These are phyloP conservation scores for Zosterops borbonicus DNA, from an alignment of 2,113 vertebrate species.

Conservation along the genomic window DNA sequence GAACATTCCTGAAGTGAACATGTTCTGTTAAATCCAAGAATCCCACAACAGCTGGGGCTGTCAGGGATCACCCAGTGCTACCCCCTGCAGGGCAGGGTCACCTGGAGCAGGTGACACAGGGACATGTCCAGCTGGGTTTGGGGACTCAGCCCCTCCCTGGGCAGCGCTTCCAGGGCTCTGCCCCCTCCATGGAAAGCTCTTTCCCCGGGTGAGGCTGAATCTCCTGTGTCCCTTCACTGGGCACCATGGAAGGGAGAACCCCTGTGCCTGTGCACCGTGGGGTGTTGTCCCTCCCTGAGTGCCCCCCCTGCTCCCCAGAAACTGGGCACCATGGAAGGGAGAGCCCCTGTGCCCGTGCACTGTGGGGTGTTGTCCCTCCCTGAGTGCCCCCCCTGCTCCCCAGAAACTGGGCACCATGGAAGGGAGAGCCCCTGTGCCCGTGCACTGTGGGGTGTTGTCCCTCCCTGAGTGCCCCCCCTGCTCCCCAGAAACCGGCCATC, in stretches of 20 bases:
- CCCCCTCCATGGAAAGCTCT: accelerated
- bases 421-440: accelerated
- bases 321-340: not conserved
- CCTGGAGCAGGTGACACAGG: not conserved
- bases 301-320: constrained; percentile 5
- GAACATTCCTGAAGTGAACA: accelerated
- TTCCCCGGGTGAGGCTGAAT: accelerated
- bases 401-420: not conserved
- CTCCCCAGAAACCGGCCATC: constrained; percentile 81
- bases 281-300: accelerated
- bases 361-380: accelerated
- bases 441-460: accelerated
- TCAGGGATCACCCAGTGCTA: not conserved
- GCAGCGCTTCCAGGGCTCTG: not conserved
- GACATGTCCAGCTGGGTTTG: accelerated
- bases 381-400: accelerated
- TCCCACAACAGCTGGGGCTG: not conserved
- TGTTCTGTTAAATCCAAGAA: not conserved
- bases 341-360: accelerated
- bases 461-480: accelerated
- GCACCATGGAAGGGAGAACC: accelerated
- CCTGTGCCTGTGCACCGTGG: accelerated
- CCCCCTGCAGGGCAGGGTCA: not conserved
- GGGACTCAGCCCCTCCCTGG: not conserved
- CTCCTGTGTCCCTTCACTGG: accelerated